Evolutionary conservation across 2,888 invertebrate genomes (phyloP).

Genomic region (Rhyacophila evoluta): DNA sequence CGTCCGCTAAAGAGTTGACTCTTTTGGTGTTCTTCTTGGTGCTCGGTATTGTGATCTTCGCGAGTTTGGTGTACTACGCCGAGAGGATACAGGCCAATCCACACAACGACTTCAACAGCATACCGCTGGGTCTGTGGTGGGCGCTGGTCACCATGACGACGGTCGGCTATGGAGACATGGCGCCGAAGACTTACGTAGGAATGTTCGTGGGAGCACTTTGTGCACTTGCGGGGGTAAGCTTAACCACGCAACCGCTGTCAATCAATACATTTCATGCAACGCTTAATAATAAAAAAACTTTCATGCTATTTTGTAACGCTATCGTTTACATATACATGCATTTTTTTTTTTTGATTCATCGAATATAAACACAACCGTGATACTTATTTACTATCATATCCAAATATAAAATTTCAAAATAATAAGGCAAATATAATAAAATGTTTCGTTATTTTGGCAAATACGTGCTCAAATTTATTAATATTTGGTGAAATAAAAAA

Average conservation of each 20-base stretch:
- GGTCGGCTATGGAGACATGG: conserved; percentile 99
- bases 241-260: background rate
- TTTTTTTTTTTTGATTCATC: no score
- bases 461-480: no score
- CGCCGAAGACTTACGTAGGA: conserved; percentile 97
- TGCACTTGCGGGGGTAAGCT: conserved; percentile 93
- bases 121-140: conserved; percentile 98
- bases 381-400: no score
- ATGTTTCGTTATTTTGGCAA: no score
- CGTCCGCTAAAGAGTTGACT: conserved; percentile 96
- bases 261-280: no score
- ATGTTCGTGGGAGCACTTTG: conserved; percentile 99
- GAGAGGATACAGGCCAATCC: conserved; percentile 96
- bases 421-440: no score
- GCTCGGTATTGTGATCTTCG: conserved; percentile 97
- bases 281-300: no score
- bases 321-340: no score
- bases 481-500: no score
- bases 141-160: conserved; percentile 99
- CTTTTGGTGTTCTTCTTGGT: conserved; percentile 97
- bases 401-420: no score
- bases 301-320: no score
- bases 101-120: conserved; percentile 97
- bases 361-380: no score
- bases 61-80: conserved; percentile 97